phyloP scores from a whole-genome alignment of 1,140 invertebrate genomes.

The Drosophila pseudoobscura region DNA sequence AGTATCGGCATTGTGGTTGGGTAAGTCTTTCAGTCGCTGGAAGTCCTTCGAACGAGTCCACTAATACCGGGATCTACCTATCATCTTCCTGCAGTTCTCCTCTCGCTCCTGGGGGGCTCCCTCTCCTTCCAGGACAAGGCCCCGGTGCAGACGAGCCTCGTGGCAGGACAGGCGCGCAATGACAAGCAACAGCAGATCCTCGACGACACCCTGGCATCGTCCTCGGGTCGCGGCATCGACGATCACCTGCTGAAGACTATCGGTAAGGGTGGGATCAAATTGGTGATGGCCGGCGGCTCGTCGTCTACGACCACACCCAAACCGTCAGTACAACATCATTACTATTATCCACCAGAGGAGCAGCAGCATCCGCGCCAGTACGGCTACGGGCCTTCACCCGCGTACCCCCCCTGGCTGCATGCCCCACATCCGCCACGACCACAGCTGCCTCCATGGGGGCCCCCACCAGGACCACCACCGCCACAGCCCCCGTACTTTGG shows the following conservation, averaged over 20 bases:
- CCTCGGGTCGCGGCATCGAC: conserved; percentile 47
- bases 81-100: conserved; percentile 30
- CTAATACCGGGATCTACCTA: too few species aligned
- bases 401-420: conserved; percentile 1
- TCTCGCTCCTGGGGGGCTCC: conserved; percentile 33
- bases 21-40: conserved; percentile 2
- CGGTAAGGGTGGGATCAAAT: conserved; percentile 73
- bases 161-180: conserved; percentile 43
- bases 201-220: conserved; percentile 35
- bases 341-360: conserved; percentile 73
- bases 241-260: conserved; percentile 61
- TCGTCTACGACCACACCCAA: conserved; percentile 48
- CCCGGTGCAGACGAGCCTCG: conserved; percentile 47
- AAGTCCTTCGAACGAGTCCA: too few species aligned
- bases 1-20: conserved; percentile 28
- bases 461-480: conserved; percentile 38
- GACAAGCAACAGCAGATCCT: conserved; percentile 53
- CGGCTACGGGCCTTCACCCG: conserved; percentile 35
- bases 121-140: conserved; percentile 63
- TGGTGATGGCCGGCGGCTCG: conserved; percentile 47
- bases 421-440: conserved; percentile 19
- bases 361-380: conserved; percentile 60
- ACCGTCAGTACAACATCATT: conserved; percentile 71
- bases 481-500: conserved; percentile 40
- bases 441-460: conserved; percentile 33